Conservation (phyloP, 2,797 vertebrate genomes). For the Poeciliopsis turneri region DNA sequence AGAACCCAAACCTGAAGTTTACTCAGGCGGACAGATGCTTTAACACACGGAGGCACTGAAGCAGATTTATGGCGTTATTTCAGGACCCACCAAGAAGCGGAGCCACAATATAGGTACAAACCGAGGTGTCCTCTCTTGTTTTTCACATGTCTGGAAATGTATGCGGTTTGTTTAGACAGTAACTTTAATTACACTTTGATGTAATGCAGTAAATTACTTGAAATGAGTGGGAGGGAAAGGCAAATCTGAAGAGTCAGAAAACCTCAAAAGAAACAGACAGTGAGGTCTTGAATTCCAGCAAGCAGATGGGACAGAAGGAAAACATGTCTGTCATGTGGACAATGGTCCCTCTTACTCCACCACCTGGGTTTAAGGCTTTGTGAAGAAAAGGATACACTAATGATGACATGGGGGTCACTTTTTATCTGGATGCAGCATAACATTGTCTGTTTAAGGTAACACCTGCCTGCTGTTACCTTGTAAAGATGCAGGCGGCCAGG, state of each 20-base stretch:
- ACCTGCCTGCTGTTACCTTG: slow-evolving; percentile 62
- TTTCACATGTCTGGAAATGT: slow-evolving; percentile 69
- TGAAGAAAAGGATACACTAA: slow-evolving; percentile 69
- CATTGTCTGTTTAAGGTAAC: slow-evolving; percentile 10
- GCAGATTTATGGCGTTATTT: slow-evolving; percentile 66
- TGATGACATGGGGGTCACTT: slow-evolving; percentile 31
- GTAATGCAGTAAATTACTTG: slow-evolving; percentile 34
- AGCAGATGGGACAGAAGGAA: slow-evolving; percentile 38
- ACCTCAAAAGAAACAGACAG: slow-evolving; percentile 20
- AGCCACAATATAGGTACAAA: slow-evolving; percentile 66
- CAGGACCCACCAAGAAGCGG: slow-evolving; percentile 79
- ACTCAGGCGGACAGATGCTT: slow-evolving; percentile 65
- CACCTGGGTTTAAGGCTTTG: slow-evolving; percentile 69
- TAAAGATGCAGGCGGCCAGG: slow-evolving; percentile 27
- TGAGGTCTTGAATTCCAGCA: slow-evolving; percentile 28
- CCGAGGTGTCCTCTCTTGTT: slow-evolving; percentile 60
- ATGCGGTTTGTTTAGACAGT: slow-evolving; percentile 66
- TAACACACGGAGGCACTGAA: slow-evolving; percentile 36
- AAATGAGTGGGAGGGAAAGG: slow-evolving; percentile 10
- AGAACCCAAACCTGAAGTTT: slow-evolving; percentile 68
- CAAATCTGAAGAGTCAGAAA: slow-evolving; percentile 3
- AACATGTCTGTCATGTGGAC: slow-evolving; percentile 74
- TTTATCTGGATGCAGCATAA: slow-evolving; percentile 10
- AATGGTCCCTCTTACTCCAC: slow-evolving; percentile 59
- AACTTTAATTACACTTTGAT: slow-evolving; percentile 55